Base-by-base conservation (phyloP, 2,113 vertebrate genomes). In the Halcyon senegalensis region DNA sequence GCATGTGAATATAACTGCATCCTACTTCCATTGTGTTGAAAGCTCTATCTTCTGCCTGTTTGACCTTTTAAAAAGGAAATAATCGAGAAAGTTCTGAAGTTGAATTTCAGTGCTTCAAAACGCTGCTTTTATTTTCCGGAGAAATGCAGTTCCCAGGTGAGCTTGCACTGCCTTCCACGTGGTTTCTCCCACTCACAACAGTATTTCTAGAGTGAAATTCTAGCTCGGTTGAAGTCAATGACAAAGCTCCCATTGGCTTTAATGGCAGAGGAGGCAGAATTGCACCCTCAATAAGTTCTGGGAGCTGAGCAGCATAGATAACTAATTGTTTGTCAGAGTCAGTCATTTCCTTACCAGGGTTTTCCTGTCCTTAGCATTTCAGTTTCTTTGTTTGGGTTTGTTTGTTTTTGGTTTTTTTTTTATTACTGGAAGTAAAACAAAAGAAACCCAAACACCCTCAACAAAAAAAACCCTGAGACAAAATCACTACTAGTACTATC, bases 301-400 rank as follows among this genome's bases (percentile, higher is more conserved):
- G 53, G 50, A 64, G 76, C 88, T 79, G 80, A 89, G 77, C 21
- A 67, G 59, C 59, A 56, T 11, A 77, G 85, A 56, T 77, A 88
- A 89, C 48, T 62, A 83, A 80, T 84, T 89, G 78, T 77, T 91
- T 83, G 80, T 82, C 89, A 89, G 43, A 44, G 58, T 89, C 66
- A 35, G 44, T 44, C 69, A 41, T 93, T 93, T 94, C 43, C 76
- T 94, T 92, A 60, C 48, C 27, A n/a, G 11, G 46, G 43, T 68
- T 90, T 75, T 92, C 60, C 33, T 80, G 35, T 67, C 73, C 77
- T 89, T 74, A 78, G 18, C 8, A 31, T 84, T 69, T 81, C 53
- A 13, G 19, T 76, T 82, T 64, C 16, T 63, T 74, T 48, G 2
- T 16, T 28, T 68, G 33, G 15, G 23, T 23, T 51, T 46, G 46